phyloP scores from a whole-genome alignment of 2,888 invertebrate species.

The Cerastoderma edule region DNA sequence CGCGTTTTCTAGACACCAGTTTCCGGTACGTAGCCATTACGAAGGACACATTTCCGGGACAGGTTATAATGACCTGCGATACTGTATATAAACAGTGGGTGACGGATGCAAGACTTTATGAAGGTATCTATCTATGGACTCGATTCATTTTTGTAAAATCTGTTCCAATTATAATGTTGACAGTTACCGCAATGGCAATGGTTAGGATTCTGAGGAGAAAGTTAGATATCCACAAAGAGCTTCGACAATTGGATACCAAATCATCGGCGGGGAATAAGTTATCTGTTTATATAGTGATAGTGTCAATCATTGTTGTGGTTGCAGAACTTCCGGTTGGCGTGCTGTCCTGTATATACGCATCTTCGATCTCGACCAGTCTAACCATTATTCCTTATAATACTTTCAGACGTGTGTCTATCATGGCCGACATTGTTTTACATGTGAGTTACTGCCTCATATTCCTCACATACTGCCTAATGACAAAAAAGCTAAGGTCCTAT shows the following conservation, averaged over 20 bases:
- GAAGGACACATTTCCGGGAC: neutral
- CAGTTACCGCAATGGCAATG: neutral
- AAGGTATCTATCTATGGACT: conserved; percentile 3
- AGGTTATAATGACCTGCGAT: conserved; percentile 11
- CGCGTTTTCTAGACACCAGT: neutral
- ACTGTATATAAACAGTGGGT: conserved; percentile 1
- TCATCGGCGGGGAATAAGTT: neutral
- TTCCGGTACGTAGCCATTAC: neutral
- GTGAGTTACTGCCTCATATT: conserved; percentile 8
- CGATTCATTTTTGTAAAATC: conserved; percentile 5
- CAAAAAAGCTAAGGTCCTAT: conserved; percentile 4
- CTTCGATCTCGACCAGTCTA: neutral
- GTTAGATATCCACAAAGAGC: neutral
- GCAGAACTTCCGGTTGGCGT: conserved; percentile 16
- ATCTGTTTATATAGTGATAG: conserved; percentile 6
- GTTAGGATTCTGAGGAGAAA: neutral
- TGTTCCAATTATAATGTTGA: conserved; percentile 3
- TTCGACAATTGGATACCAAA: neutral
- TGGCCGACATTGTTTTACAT: conserved; percentile 3
- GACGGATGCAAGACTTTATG: neutral
- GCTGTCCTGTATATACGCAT: conserved; percentile 12
- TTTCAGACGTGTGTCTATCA: neutral
- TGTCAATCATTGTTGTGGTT: neutral
- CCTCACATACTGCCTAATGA: neutral
- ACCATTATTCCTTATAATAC: conserved; percentile 9